A percentile compares a stretch with the other conserved stretches of the same genome.
Evolutionary conservation across 1,140 invertebrate species (phyloP).

Genomic region (Drosophila kikkawai): DNA sequence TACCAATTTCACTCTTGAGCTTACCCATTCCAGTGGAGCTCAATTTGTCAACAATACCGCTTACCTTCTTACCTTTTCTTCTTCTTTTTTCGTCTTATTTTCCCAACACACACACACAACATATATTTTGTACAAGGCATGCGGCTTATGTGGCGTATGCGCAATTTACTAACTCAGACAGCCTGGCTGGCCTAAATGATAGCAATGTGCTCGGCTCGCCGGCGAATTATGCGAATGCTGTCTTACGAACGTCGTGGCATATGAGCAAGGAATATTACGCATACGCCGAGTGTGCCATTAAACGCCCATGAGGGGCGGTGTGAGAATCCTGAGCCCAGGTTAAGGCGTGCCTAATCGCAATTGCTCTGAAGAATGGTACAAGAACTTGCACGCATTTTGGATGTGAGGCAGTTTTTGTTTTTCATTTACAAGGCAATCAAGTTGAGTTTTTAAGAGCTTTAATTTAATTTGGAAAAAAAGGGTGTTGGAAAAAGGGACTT

Average conservation of each 20-base stretch:
- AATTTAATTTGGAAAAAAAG: background rate
- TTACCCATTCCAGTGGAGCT: slow-evolving; percentile 11
- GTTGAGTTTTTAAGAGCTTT: background rate
- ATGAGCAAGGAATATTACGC: slow-evolving; percentile 75
- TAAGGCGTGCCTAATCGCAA: slow-evolving; percentile 66
- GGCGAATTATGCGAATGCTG: slow-evolving; percentile 74
- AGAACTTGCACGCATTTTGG: slow-evolving; percentile 21
- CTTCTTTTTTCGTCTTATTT: background rate
- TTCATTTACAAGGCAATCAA: slow-evolving; percentile 16
- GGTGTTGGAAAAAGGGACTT: background rate
- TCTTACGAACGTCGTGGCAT: slow-evolving; percentile 49
- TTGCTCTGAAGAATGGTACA: slow-evolving; percentile 52
- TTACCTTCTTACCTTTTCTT: slow-evolving; percentile 20
- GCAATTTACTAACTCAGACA: slow-evolving; percentile 79
- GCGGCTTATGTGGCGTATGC: slow-evolving; percentile 71
- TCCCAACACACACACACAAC: slow-evolving; percentile 4
- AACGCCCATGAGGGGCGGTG: slow-evolving; percentile 41
- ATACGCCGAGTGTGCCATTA: slow-evolving; percentile 77
- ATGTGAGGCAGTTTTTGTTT: slow-evolving; percentile 17
- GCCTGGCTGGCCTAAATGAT: slow-evolving; percentile 69
- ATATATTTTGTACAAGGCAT: slow-evolving; percentile 13
- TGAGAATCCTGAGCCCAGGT: slow-evolving; percentile 11
- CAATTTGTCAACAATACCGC: slow-evolving; percentile 43
- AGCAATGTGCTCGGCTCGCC: slow-evolving; percentile 64
- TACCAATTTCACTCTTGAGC: slow-evolving; percentile 18